Evolutionary conservation across 2,888 invertebrate species (phyloP).

Genomic region (Argynnis bischoffii): DNA sequence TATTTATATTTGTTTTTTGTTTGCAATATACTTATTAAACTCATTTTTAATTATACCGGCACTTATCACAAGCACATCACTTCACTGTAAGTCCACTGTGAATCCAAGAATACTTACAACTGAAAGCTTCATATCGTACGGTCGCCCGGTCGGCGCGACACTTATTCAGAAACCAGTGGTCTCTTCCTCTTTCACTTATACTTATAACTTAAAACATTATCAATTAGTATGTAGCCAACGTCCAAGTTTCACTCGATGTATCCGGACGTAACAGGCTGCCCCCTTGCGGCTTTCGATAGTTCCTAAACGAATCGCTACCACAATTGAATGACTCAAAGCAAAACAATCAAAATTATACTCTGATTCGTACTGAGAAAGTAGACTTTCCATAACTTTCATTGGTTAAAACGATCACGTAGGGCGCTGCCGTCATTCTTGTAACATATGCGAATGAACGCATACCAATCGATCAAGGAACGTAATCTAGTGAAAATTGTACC

Average conservation of each 20-base stretch:
- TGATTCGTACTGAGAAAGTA: slow-evolving; percentile 44
- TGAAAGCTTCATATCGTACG: slow-evolving; percentile 64
- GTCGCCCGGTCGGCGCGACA: slow-evolving; percentile 65
- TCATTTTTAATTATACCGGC: neutral
- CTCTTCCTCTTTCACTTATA: slow-evolving; percentile 61
- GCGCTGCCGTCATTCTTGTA: slow-evolving; percentile 74
- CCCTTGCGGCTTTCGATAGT: slow-evolving; percentile 70
- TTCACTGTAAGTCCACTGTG: slow-evolving; percentile 43
- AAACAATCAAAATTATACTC: slow-evolving; percentile 42
- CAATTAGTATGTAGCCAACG: slow-evolving; percentile 72
- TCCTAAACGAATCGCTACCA: slow-evolving; percentile 55
- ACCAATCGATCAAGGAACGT: slow-evolving; percentile 68
- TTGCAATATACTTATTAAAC: neutral
- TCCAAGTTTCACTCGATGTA: slow-evolving; percentile 68
- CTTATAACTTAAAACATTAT: slow-evolving; percentile 70
- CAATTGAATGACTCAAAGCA: slow-evolving; percentile 49
- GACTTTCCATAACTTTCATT: slow-evolving; percentile 37
- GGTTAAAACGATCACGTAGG: slow-evolving; percentile 53
- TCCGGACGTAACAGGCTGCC: slow-evolving; percentile 65
- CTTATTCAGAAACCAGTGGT: slow-evolving; percentile 59
- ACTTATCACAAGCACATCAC: slow-evolving; percentile 40
- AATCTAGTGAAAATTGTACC: slow-evolving; percentile 78
- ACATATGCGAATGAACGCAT: slow-evolving; percentile 65
- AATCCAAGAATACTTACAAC: slow-evolving; percentile 59
- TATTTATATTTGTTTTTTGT: neutral